Evolutionary conservation across 2,113 vertebrate genomes (phyloP), one percentile per base, ranked within the genome.

Genomic region (Arenaria interpres): DNA sequence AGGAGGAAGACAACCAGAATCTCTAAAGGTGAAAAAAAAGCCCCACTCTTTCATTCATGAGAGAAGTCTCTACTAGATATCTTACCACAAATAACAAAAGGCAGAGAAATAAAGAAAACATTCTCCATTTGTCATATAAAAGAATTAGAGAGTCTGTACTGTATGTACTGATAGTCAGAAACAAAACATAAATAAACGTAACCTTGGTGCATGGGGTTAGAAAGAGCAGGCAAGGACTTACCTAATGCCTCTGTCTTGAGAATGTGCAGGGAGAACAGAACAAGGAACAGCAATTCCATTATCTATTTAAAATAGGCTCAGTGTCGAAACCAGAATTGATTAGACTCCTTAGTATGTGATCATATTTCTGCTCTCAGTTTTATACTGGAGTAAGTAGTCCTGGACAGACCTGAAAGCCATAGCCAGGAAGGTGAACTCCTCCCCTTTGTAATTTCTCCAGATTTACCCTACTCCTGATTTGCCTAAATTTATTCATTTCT

Each of bases 371-470:
- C 94, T 93, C 94, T 83, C 94, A 63, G 96, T 95, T 97, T 97
- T 97, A 97, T 97, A 97, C 82, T 57, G 96, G 93, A 95, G 83
- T 93, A 72, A 93, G 90, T 39, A 91, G 88, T 50, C 85, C 82
- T 88, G 91, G 90, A 95, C 93, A 96, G 92, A 94, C 95, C 94
- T 95, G 94, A 97, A 89, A 96, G 93, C 90, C 90, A 81, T 94
- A 72, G 83, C 87, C 80, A 93, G 97, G 96, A 93, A 92, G 90
- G 94, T 95, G 93, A 96, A 95, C 97, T 96, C 97, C 97, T 97
- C 97, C 97, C 95, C 94, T 93, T 97, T 96, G 92, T 90, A 68
- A 95, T 95, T 95, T 90, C 93, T 96, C 93, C 97, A 85, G 94
- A 95, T 86, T 90, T 79, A 68, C 67, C 85, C 74, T 60, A 84